These are phyloP conservation scores for Leptopilina drosophilae DNA, from an alignment of 2,888 invertebrate genomes.

Conservation along the genomic window DNA sequence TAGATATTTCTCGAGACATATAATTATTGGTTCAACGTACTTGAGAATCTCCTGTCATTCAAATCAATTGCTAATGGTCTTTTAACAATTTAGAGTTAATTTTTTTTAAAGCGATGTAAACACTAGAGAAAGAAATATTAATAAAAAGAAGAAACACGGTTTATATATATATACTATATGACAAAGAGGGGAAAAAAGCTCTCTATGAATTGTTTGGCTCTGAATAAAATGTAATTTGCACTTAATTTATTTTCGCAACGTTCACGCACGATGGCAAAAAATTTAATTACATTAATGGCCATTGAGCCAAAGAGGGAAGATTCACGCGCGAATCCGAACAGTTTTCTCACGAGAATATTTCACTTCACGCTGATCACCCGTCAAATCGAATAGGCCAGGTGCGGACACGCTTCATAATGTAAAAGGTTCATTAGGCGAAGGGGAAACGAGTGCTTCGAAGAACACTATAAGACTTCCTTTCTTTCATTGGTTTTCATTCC, in stretches of 20 bases:
- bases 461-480: conserved; percentile 38
- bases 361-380: conserved; percentile 44
- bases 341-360: conserved; percentile 44
- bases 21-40: no score
- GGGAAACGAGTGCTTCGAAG: conserved; percentile 37
- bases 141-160: no score
- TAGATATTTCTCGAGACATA: no score
- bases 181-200: no score
- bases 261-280: conserved; percentile 29
- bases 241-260: conserved; percentile 27
- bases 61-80: no score
- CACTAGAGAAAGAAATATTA: no score
- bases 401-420: conserved; percentile 45
- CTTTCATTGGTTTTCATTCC: conserved; percentile 43
- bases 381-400: conserved; percentile 47
- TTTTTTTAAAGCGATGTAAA: no score
- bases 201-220: conserved; percentile 9
- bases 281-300: conserved; percentile 34
- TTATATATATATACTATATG: no score
- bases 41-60: no score
- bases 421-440: conserved; percentile 44
- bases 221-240: conserved; percentile 34
- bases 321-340: conserved; percentile 30
- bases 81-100: no score
- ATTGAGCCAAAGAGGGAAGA: conserved; percentile 27